Conservation (phyloP, 2,888 invertebrate species). For the Apodemia zela region DNA sequence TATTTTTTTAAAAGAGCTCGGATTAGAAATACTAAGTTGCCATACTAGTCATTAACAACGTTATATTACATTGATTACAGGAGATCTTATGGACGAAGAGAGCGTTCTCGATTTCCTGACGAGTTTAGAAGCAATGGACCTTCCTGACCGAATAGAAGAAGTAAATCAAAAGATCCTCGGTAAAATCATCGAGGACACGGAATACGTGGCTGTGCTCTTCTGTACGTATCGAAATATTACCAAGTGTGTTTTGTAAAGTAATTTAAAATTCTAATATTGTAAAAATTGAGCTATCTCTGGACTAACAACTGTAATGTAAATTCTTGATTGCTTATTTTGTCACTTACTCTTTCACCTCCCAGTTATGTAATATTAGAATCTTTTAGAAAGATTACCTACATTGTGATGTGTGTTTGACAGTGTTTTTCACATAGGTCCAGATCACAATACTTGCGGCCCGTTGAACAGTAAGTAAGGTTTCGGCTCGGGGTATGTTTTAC, state of each 20-base stretch:
- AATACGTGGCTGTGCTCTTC: slow-evolving; percentile 95
- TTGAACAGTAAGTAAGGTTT: slow-evolving; percentile 77
- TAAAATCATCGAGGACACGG: slow-evolving; percentile 94
- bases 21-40: neutral
- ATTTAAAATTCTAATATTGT: slow-evolving; percentile 61
- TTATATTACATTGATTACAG: slow-evolving; percentile 59
- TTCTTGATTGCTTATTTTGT: slow-evolving; percentile 48
- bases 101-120: slow-evolving; percentile 95
- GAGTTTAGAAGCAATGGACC: slow-evolving; percentile 96
- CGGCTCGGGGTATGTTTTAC: slow-evolving; percentile 65
- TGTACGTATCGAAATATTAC: slow-evolving; percentile 85
- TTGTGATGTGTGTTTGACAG: slow-evolving; percentile 76
- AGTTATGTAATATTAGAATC: slow-evolving; percentile 45
- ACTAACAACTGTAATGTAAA: slow-evolving; percentile 55
- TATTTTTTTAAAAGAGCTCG: too few relatives aligned
- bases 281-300: slow-evolving; percentile 58
- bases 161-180: slow-evolving; percentile 93
- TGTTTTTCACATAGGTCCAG: slow-evolving; percentile 80
- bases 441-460: slow-evolving; percentile 78
- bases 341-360: slow-evolving; percentile 46
- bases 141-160: slow-evolving; percentile 97
- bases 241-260: slow-evolving; percentile 49
- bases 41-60: neutral
- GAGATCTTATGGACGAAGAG: slow-evolving; percentile 97
- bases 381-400: slow-evolving; percentile 41